Conservation (phyloP, 2,888 invertebrate genomes). For the Axea sp. region DNA sequence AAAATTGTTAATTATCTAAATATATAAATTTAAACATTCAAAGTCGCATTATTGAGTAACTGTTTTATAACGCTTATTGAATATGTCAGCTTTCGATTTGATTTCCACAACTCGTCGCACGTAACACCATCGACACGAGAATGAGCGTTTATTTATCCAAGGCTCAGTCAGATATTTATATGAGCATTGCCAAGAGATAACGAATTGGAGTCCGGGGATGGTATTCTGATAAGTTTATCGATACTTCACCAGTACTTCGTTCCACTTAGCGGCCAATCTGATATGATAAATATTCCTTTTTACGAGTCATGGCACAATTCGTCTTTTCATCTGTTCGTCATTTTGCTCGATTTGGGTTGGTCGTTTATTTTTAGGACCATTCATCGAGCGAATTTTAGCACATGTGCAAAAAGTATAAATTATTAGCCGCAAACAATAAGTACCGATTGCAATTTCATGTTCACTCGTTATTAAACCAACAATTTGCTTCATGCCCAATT, state of each 20-base stretch:
- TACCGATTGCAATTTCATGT: too few relatives aligned
- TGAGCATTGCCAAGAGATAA: conserved; percentile 21
- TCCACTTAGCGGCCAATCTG: conserved; percentile 22
- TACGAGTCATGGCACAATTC: conserved; percentile 31
- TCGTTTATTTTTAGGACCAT: too few relatives aligned
- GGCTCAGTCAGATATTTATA: conserved; percentile 28
- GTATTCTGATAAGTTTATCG: conserved; percentile 23
- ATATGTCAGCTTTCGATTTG: conserved; percentile 24
- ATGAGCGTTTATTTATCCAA: conserved; percentile 21
- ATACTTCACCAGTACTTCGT: conserved; percentile 23
- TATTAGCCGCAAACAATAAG: too few relatives aligned
- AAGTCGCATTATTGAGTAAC: conserved; percentile 27
- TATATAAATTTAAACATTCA: too few relatives aligned
- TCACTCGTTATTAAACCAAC: too few relatives aligned
- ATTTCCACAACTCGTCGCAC: conserved; percentile 34
- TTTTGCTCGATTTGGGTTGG: conserved; percentile 10
- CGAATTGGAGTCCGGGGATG: conserved; percentile 28
- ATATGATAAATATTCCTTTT: conserved; percentile 36
- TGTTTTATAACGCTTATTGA: conserved; percentile 35
- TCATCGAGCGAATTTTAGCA: too few relatives aligned
- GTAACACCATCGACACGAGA: conserved; percentile 7
- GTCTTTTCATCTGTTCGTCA: conserved; percentile 30
- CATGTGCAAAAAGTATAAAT: too few relatives aligned
- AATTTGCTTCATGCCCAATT: too few relatives aligned
- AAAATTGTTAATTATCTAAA: too few relatives aligned